Evolutionary conservation across 2,888 invertebrate genomes (phyloP), one percentile per base, ranked within the genome.

Genomic region (Crossocerus cetratus): DNA sequence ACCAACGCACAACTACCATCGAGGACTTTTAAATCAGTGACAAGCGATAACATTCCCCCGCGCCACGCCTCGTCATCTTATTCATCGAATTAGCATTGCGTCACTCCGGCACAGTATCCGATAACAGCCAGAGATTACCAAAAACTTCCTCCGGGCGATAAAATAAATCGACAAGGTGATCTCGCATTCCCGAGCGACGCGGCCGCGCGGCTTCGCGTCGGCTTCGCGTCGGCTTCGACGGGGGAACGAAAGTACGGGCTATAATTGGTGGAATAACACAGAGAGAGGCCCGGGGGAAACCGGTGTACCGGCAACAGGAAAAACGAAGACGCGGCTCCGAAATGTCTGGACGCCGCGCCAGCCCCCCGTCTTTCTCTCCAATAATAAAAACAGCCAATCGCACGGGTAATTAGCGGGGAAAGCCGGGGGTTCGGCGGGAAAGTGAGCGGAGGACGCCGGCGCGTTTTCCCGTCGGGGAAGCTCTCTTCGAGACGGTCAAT

Each of bases 401-500:
- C 58, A 58, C 70, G 62, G 69, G 72, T 77, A 80, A 80, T 81
- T 77, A 81, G 77, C 70, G 72, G 61, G 65, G 66, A 70, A 64
- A 32, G 11, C n/a, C n/a, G n/a, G n/a, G n/a, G n/a, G n/a, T n/a
- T n/a, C n/a, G 62, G 70, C 53, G 68, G 61, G 68, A 61, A 75
- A 75, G 67, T 59, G 67, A 58, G 8, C 45, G 67, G 67, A 67
- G 32, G 32, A 69, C 69, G 74, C 62, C 61, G 68, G 65, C 60
- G 32, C 32, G 73, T 72, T 77, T 78, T 74, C 66, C 78, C 69
- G 58, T 55, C 69, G 74, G 32, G 65, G 82, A 79, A 76, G 71
- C 49, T 16, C 43, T 66, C 75, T 77, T 73, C 69, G 77, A 80
- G 80, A 75, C 75, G 82, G 75, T 82, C 80, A 82, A 81, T 81